Conservation (phyloP, 2,888 invertebrate species). For the Glomeris marginata region DNA sequence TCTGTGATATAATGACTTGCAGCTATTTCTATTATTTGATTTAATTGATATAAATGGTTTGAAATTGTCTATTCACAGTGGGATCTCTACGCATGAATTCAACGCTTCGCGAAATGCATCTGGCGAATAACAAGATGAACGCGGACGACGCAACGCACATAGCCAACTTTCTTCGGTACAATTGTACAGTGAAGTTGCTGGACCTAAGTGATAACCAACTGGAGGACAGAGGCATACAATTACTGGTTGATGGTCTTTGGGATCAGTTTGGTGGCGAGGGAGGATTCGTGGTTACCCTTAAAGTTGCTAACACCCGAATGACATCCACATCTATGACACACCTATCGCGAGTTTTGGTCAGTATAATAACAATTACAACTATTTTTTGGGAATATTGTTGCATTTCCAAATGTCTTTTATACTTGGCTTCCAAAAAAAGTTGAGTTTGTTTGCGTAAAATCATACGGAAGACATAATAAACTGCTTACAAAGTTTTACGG, state of each 20-base stretch:
- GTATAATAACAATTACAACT: conserved; percentile 23
- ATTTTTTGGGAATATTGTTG: no score
- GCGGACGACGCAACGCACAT: conserved; percentile 61
- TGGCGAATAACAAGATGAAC: conserved; percentile 64
- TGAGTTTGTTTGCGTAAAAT: no score
- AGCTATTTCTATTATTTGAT: no score
- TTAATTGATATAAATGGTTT: background rate
- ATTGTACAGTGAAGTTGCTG: conserved; percentile 57
- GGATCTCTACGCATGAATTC: conserved; percentile 62
- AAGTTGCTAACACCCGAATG: conserved; percentile 74
- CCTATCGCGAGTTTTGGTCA: conserved; percentile 49
- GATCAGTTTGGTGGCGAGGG: conserved; percentile 41
- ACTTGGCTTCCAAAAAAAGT: no score
- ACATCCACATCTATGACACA: conserved; percentile 54
- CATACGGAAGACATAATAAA: no score
- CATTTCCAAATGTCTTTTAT: no score
- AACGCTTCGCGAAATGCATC: conserved; percentile 57
- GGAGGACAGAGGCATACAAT: conserved; percentile 52
- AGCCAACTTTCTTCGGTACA: conserved; percentile 54
- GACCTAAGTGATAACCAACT: conserved; percentile 51
- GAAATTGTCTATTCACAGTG: conserved; percentile 36
- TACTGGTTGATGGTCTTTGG: conserved; percentile 55
- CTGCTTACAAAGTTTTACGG: no score
- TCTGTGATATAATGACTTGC: no score
- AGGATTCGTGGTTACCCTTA: conserved; percentile 48